These are phyloP conservation scores for Athalia rosae DNA, from an alignment of 2,888 invertebrate species.

Conservation along the genomic window DNA sequence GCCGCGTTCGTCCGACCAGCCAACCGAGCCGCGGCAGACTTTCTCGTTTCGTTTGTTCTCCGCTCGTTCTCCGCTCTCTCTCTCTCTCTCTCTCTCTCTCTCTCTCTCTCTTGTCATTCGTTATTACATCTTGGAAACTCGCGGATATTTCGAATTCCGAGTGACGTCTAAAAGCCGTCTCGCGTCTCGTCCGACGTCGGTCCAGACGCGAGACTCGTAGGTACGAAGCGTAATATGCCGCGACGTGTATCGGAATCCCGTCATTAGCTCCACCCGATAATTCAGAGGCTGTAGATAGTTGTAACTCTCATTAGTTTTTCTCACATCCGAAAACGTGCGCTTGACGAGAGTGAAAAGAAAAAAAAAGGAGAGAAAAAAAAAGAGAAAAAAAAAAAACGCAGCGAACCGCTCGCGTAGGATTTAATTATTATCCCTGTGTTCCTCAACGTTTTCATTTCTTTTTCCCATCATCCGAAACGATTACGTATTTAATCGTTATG, in stretches of 20 bases:
- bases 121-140: slow-evolving; percentile 71
- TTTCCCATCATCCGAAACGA: neutral
- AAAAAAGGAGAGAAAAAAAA: too few species aligned
- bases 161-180: slow-evolving; percentile 65
- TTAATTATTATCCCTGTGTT: too few species aligned
- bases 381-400: too few species aligned
- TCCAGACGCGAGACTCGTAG: slow-evolving; percentile 33
- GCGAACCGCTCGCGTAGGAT: too few species aligned
- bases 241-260: slow-evolving; percentile 50
- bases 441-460: neutral
- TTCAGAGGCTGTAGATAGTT: neutral
- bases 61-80: slow-evolving; percentile 35
- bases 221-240: slow-evolving; percentile 43
- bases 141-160: slow-evolving; percentile 71
- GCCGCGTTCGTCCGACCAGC: slow-evolving; percentile 53
- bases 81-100: too few species aligned
- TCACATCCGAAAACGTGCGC: too few species aligned
- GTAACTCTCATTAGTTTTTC: neutral
- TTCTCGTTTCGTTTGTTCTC: slow-evolving; percentile 67
- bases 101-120: slow-evolving; percentile 66
- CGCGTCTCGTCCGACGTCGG: slow-evolving; percentile 55
- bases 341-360: neutral
- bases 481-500: neutral
- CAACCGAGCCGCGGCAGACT: slow-evolving; percentile 53
- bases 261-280: slow-evolving; percentile 45